These are phyloP conservation scores for Andrena minutula DNA, from an alignment of 2,888 invertebrate species.

Conservation along the genomic window DNA sequence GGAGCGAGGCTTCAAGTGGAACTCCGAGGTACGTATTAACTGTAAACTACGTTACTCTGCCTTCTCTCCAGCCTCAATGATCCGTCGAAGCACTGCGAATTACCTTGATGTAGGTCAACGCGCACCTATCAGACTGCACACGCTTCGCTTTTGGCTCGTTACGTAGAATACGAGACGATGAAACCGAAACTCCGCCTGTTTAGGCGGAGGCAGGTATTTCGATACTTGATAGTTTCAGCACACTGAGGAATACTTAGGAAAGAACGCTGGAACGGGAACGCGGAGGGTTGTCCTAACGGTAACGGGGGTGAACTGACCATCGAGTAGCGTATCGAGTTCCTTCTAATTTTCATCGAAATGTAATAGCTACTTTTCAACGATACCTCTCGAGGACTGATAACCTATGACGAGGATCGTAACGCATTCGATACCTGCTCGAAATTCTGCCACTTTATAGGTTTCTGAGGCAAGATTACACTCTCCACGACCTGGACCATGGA, in stretches of 20 bases:
- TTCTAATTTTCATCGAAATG: neutral
- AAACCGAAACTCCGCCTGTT: slow-evolving; percentile 39
- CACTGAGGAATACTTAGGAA: neutral
- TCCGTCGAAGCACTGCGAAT: slow-evolving; percentile 46
- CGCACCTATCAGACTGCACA: slow-evolving; percentile 51
- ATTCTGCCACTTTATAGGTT: too few relatives aligned
- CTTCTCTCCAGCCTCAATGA: slow-evolving; percentile 5
- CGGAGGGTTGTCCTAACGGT: neutral
- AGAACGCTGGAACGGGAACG: neutral
- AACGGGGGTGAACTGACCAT: neutral
- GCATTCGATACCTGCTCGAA: neutral
- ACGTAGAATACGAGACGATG: slow-evolving; percentile 39
- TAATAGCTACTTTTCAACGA: neutral
- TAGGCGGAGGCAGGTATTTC: neutral
- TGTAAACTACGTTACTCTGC: slow-evolving; percentile 31
- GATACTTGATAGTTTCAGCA: neutral
- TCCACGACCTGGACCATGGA: too few relatives aligned
- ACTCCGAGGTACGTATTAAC: slow-evolving; percentile 27
- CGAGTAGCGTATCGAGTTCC: slow-evolving; percentile 1
- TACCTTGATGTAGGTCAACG: slow-evolving; percentile 63
- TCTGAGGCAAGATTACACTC: too few relatives aligned
- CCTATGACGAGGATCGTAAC: neutral
- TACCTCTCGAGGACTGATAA: neutral
- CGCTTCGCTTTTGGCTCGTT: slow-evolving; percentile 45
- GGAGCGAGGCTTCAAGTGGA: neutral